Conservation (phyloP, 2,888 invertebrate species). For the Papilio gigon region DNA sequence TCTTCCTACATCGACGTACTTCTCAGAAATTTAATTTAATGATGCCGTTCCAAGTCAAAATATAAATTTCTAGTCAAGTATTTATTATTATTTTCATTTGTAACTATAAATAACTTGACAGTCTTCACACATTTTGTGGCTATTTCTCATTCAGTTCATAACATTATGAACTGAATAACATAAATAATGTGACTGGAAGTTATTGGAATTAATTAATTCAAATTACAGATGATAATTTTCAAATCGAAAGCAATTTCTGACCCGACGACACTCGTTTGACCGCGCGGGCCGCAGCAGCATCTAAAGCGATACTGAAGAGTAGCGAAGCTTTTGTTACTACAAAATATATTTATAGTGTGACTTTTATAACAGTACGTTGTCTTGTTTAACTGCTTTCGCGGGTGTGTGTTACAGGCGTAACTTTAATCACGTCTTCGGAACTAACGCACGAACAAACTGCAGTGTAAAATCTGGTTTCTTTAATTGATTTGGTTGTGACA, state of each 20-base stretch:
- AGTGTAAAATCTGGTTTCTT: slow-evolving; percentile 43
- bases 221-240: background rate
- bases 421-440: slow-evolving; percentile 50
- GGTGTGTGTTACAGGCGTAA: slow-evolving; percentile 39
- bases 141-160: slow-evolving; percentile 1
- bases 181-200: slow-evolving; percentile 10
- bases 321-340: no score
- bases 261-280: slow-evolving; percentile 46
- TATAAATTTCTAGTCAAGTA: background rate
- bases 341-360: no score
- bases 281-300: slow-evolving; percentile 7
- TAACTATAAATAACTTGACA: background rate
- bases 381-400: background rate
- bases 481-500: slow-evolving; percentile 41
- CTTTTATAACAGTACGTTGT: no score
- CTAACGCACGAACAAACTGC: slow-evolving; percentile 49
- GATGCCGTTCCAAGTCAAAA: background rate
- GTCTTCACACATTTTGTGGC: background rate
- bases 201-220: slow-evolving; percentile 5
- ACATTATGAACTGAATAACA: background rate
- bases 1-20: background rate
- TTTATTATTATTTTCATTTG: background rate
- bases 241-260: slow-evolving; percentile 28
- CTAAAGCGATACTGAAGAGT: background rate
- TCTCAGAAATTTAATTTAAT: background rate